phyloP scores from a whole-genome alignment of 1,140 invertebrate species.

The Ectropis grisescens region DNA sequence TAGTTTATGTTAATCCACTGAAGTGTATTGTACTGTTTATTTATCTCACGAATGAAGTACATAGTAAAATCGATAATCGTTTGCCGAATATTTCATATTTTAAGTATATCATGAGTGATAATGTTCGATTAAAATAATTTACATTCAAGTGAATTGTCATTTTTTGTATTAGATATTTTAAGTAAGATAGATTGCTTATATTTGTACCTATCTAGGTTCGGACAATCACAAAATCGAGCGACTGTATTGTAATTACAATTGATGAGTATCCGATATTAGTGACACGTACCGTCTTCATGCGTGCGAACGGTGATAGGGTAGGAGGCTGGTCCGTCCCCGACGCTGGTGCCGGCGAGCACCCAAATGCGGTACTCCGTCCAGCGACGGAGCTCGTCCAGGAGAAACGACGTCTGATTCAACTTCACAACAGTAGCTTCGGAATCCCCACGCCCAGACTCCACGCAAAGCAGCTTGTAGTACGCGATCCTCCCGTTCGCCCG shows the following conservation, averaged over 20 bases:
- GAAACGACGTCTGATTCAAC: slow-evolving; percentile 82
- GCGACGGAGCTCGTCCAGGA: slow-evolving; percentile 89
- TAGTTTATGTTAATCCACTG: too few relatives aligned
- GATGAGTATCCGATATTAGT: not conserved
- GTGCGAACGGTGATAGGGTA: slow-evolving; percentile 92
- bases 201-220: too few relatives aligned
- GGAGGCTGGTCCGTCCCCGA: slow-evolving; percentile 92
- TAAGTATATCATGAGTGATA: too few relatives aligned
- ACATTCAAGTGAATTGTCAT: too few relatives aligned
- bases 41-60: too few relatives aligned
- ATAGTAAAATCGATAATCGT: too few relatives aligned
- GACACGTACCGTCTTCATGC: slow-evolving; percentile 98
- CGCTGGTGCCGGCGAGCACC: slow-evolving; percentile 92
- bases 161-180: too few relatives aligned
- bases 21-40: too few relatives aligned
- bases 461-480: slow-evolving; percentile 94
- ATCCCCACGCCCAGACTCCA: slow-evolving; percentile 85
- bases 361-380: slow-evolving; percentile 97
- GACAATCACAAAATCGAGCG: slow-evolving; percentile 21
- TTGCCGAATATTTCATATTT: too few relatives aligned
- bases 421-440: slow-evolving; percentile 85
- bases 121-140: too few relatives aligned
- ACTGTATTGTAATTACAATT: not conserved
- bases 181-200: too few relatives aligned
- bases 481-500: slow-evolving; percentile 91